A percentile compares a stretch with the other conserved stretches of the same genome.
phyloP scores from a whole-genome alignment of 2,113 vertebrate species.

The Beaufortia kweichowensis region DNA sequence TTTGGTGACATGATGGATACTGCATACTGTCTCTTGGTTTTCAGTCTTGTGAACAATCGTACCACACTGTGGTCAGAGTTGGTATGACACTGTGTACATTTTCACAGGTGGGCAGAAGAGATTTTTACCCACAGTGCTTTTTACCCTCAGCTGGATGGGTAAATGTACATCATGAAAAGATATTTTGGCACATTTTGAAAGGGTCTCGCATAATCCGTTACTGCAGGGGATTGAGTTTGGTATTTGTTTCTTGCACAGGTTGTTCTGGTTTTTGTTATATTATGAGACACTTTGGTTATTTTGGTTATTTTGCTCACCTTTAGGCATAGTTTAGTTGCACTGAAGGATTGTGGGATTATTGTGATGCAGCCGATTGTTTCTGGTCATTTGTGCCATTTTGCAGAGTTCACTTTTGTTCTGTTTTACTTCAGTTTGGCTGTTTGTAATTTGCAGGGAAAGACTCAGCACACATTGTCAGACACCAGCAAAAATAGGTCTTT shows the following conservation, averaged over 20 bases:
- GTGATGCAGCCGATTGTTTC: neutral
- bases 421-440: neutral
- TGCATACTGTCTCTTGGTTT: neutral
- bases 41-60: neutral
- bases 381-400: neutral
- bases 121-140: conserved; percentile 72
- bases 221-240: neutral
- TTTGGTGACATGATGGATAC: neutral
- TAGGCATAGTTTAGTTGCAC: neutral
- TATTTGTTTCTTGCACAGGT: neutral
- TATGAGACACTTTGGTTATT: too few relatives aligned
- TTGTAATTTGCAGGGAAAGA: conserved; percentile 60
- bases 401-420: neutral
- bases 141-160: conserved; percentile 62
- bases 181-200: neutral
- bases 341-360: neutral
- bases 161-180: conserved; percentile 54
- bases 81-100: neutral
- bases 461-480: conserved; percentile 23
- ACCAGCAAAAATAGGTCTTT: conserved; percentile 21
- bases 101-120: conserved; percentile 55
- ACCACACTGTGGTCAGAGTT: conserved; percentile 55
- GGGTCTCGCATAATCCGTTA: neutral
- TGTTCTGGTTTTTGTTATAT: neutral
- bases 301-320: too few relatives aligned